Percentiles rank a stretch among this genome's conserved stretches.
These are phyloP conservation scores for Rhopalosiphum nymphaeae DNA, from an alignment of 2,888 invertebrate genomes.

Conservation along the genomic window DNA sequence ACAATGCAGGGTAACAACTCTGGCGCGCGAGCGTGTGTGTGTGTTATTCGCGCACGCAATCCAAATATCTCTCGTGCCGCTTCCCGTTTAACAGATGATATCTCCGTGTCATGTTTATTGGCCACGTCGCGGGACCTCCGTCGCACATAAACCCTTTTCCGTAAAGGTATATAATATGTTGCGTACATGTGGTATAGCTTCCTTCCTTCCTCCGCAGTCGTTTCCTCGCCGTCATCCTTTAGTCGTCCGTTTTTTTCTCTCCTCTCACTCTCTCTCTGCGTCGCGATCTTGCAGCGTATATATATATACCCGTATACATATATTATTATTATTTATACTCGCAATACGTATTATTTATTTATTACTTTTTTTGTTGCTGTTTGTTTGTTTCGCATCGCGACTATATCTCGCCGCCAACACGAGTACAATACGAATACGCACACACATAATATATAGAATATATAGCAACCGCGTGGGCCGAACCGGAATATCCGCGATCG, in stretches of 20 bases:
- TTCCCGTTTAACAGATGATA: constrained; percentile 56
- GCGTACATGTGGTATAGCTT: neutral
- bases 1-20: constrained; percentile 32
- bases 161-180: neutral
- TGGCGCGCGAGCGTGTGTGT: neutral
- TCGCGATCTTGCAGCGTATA: neutral
- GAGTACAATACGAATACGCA: neutral
- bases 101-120: constrained; percentile 63
- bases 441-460: neutral
- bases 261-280: neutral
- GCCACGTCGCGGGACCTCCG: constrained; percentile 47
- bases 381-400: neutral
- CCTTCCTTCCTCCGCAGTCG: constrained; percentile 9
- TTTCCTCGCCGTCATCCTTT: neutral
- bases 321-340: constrained; percentile 11
- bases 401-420: constrained; percentile 37
- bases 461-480: constrained; percentile 49
- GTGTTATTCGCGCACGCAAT: constrained; percentile 45
- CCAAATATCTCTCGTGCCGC: constrained; percentile 58
- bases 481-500: constrained; percentile 38
- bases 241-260: neutral
- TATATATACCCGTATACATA: neutral
- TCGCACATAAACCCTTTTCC: constrained; percentile 40
- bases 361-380: constrained; percentile 9
- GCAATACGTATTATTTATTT: constrained; percentile 20